phyloP scores from a whole-genome alignment of 2,113 vertebrate species.

The Rhinogobius similis region DNA sequence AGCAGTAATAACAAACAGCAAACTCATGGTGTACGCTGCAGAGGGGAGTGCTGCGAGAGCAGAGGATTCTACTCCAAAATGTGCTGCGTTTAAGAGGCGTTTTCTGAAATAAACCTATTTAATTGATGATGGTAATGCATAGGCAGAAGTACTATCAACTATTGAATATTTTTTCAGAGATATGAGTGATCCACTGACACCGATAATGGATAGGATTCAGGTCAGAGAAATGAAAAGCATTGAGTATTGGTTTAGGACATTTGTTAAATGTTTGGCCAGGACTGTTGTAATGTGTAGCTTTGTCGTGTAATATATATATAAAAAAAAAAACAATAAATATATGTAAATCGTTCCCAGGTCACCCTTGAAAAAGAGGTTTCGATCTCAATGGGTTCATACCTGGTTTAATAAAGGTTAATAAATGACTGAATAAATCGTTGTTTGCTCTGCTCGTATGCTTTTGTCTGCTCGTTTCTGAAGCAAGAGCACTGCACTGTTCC shows the following conservation, averaged over 20 bases:
- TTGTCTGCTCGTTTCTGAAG: background rate
- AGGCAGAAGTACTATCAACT: background rate
- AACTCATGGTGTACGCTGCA: conserved; percentile 11
- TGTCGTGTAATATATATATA: no score
- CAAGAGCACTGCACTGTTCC: no score
- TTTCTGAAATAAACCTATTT: background rate
- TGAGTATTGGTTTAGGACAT: background rate
- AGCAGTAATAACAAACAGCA: conserved; percentile 11
- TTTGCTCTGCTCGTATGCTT: no score
- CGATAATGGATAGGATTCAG: background rate
- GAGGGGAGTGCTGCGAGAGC: background rate
- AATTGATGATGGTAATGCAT: background rate
- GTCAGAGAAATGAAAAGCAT: background rate
- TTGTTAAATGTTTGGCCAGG: background rate
- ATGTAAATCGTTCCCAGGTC: no score
- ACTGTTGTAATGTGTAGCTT: no score
- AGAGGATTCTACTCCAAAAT: no score
- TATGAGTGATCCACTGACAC: background rate
- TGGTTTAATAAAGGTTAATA: no score
- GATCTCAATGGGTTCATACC: no score
- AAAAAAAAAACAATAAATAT: no score
- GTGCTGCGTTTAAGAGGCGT: background rate
- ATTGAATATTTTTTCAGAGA: background rate
- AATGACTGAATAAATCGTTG: no score
- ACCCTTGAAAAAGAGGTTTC: no score